Percentiles rank a stretch among this genome's conserved stretches.
phyloP scores from a whole-genome alignment of 2,113 vertebrate genomes.

The Elanoides forficatus region DNA sequence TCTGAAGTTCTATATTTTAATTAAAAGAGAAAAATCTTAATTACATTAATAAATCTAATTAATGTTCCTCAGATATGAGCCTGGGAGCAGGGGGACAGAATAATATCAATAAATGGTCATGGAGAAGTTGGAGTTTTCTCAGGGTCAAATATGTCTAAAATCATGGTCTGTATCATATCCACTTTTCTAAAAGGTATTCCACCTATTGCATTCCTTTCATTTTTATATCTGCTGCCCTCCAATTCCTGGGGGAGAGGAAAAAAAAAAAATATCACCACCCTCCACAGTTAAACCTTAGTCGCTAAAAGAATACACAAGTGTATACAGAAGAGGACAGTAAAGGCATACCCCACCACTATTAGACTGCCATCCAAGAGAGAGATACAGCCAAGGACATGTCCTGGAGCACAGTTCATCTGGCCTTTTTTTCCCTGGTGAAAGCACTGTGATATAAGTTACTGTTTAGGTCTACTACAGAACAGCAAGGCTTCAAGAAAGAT shows the following conservation, averaged over 20 bases:
- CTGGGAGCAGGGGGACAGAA: accelerated
- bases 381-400: background rate
- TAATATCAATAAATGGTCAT: background rate
- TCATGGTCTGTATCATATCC: background rate
- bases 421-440: background rate
- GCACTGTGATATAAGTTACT: background rate
- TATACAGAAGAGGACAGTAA: background rate
- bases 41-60: background rate
- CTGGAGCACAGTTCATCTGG: background rate
- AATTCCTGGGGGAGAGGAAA: background rate
- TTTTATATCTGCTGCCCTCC: background rate
- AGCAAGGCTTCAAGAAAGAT: background rate
- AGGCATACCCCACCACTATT: background rate
- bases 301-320: background rate
- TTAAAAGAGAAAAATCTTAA: background rate
- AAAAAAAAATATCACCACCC: background rate
- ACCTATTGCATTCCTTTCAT: background rate
- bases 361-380: background rate
- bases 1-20: background rate
- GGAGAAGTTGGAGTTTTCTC: background rate
- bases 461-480: background rate
- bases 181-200: background rate
- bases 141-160: background rate
- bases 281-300: background rate
- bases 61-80: background rate